phyloP scores from a whole-genome alignment of 2,113 vertebrate species.

The Conger conger region DNA sequence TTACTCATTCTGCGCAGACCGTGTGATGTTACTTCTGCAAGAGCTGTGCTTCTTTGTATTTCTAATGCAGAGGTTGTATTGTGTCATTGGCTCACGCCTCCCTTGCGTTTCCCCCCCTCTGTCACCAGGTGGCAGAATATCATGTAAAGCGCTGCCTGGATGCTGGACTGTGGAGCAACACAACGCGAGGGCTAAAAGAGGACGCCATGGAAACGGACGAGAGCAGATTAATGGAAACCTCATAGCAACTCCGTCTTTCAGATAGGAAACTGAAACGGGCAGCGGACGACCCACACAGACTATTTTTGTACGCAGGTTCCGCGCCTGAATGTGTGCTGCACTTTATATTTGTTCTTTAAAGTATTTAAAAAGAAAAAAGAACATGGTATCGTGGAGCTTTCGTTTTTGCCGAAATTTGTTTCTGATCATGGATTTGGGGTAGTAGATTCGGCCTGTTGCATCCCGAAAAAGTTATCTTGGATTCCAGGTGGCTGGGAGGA shows the following conservation, averaged over 20 bases:
- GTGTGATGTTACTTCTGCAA: too few relatives aligned
- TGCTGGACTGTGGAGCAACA: slow-evolving; percentile 72
- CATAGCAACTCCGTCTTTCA: slow-evolving; percentile 59
- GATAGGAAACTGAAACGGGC: slow-evolving; percentile 8
- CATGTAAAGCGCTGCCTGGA: slow-evolving; percentile 74
- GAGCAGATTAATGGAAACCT: slow-evolving; percentile 91
- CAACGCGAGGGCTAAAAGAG: slow-evolving; percentile 77
- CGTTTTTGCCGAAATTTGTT: slow-evolving; percentile 19
- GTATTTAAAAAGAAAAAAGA: slow-evolving; percentile 25
- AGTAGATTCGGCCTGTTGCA: too few relatives aligned
- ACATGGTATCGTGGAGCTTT: slow-evolving; percentile 34
- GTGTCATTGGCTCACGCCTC: not conserved
- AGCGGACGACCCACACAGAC: slow-evolving; percentile 50
- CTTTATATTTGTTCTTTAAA: slow-evolving; percentile 80
- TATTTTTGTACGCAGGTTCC: slow-evolving; percentile 66
- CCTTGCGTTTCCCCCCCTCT: slow-evolving; percentile 34
- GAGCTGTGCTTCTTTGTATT: not conserved
- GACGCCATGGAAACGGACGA: slow-evolving; percentile 83
- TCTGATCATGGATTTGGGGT: not conserved
- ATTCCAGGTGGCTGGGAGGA: not conserved
- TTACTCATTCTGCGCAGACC: too few relatives aligned
- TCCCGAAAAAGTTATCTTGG: not conserved
- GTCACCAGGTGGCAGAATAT: slow-evolving; percentile 77
- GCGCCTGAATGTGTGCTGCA: slow-evolving; percentile 87
- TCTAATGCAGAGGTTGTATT: not conserved